Conservation (phyloP, 2,888 invertebrate species). For the Lasioglossum leucozonium region DNA sequence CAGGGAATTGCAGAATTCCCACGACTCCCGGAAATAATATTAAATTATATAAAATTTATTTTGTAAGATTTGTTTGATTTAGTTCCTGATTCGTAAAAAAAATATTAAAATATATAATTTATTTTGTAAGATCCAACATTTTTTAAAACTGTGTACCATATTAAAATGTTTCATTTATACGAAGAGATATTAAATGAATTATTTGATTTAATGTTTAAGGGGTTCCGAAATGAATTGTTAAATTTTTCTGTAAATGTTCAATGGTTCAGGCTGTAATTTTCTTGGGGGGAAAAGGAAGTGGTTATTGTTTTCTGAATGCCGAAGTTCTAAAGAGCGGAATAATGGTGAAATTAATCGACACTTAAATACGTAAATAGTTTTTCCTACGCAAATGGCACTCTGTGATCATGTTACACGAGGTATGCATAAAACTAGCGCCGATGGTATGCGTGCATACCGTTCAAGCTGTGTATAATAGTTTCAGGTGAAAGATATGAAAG, state of each 20-base stretch:
- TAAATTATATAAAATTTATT: too few relatives aligned
- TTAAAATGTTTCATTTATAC: too few relatives aligned
- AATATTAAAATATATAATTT: neutral
- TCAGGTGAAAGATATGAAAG: slow-evolving; percentile 36
- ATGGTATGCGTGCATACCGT: slow-evolving; percentile 38
- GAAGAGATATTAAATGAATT: too few relatives aligned
- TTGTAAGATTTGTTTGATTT: too few relatives aligned
- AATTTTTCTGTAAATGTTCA: neutral
- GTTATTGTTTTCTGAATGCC: neutral
- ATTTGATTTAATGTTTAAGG: too few relatives aligned
- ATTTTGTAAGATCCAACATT: too few relatives aligned
- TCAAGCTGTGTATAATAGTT: slow-evolving; percentile 39
- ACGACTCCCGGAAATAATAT: too few relatives aligned
- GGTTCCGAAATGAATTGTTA: too few relatives aligned
- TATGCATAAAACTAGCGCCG: slow-evolving; percentile 21
- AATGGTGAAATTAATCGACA: neutral
- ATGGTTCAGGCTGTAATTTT: neutral
- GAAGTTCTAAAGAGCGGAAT: neutral
- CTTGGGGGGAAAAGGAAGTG: neutral
- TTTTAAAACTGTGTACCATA: too few relatives aligned
- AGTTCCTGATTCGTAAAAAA: neutral
- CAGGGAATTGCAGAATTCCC: too few relatives aligned
- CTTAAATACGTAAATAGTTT: neutral
- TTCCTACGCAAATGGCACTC: slow-evolving; percentile 14
- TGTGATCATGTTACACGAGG: neutral